Percentiles rank a stretch among this genome's conserved stretches.
Evolutionary conservation across 2,888 invertebrate genomes (phyloP).

Genomic region (Incurvaria masculella): DNA sequence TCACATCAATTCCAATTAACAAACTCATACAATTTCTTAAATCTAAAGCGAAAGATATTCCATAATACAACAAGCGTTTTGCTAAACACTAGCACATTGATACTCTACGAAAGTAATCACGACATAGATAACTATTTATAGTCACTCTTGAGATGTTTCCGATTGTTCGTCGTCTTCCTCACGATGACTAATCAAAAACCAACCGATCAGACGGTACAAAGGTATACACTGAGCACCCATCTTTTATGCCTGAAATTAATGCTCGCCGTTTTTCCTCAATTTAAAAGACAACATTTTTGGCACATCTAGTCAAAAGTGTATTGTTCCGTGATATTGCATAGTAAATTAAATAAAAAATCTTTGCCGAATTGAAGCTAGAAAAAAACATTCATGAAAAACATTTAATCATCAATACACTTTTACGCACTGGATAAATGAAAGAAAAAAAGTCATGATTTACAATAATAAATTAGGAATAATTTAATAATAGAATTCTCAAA

Average conservation of each 20-base stretch:
- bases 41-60: background rate
- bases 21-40: background rate
- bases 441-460: no score
- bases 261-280: no score
- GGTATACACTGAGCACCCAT: background rate
- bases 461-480: constrained; percentile 45
- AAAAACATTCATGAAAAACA: no score
- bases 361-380: no score
- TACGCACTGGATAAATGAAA: no score
- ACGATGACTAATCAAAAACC: no score
- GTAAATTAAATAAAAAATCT: no score
- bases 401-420: no score
- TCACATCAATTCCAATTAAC: background rate
- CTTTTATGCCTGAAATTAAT: background rate
- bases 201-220: no score
- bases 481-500: constrained; percentile 46
- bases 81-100: background rate
- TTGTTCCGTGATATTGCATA: no score
- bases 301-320: background rate
- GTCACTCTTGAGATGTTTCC: background rate
- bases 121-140: background rate
- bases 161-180: no score
- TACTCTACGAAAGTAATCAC: background rate
- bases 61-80: background rate
- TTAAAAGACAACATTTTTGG: background rate